A percentile compares a stretch with the other conserved stretches of the same genome.
Conservation (phyloP, 2,797 vertebrate genomes). For the Botia almorhae region DNA sequence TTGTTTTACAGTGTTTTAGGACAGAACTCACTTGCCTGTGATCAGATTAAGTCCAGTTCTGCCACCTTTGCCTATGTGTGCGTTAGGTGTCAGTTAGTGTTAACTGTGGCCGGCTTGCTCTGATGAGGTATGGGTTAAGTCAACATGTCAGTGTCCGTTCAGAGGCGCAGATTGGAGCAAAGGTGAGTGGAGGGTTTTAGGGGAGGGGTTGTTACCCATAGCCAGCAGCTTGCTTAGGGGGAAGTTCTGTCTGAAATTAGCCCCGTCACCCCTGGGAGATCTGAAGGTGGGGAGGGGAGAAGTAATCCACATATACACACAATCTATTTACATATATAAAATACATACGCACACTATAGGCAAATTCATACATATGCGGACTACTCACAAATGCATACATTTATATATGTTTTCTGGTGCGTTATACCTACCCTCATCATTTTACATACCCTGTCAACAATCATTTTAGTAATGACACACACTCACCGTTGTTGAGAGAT, state of each 20-base stretch:
- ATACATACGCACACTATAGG: too few relatives aligned
- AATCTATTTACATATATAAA: too few relatives aligned
- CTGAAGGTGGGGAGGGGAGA: constrained; percentile 54
- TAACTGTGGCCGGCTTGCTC: constrained; percentile 71
- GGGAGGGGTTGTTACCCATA: constrained; percentile 43
- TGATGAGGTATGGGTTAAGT: constrained; percentile 70
- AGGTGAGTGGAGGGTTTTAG: constrained; percentile 63
- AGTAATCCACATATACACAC: constrained; percentile 60
- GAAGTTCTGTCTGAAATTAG: constrained; percentile 82
- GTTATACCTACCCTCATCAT: too few relatives aligned
- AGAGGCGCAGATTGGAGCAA: constrained; percentile 66
- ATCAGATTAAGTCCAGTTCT: constrained; percentile 48
- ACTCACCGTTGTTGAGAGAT: neutral
- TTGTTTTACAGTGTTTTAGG: constrained; percentile 8
- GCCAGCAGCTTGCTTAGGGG: constrained; percentile 75
- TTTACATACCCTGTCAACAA: constrained; percentile 17
- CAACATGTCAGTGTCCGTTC: constrained; percentile 67
- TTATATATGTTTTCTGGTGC: too few relatives aligned
- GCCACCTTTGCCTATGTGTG: constrained; percentile 12
- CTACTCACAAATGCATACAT: too few relatives aligned
- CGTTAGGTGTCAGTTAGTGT: constrained; percentile 59
- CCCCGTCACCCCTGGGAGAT: constrained; percentile 75
- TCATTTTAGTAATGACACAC: constrained; percentile 8
- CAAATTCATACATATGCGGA: too few relatives aligned
- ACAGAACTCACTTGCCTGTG: constrained; percentile 19